Evolutionary conservation across 2,113 vertebrate species (phyloP).

Genomic region (Mellivora capensis): DNA sequence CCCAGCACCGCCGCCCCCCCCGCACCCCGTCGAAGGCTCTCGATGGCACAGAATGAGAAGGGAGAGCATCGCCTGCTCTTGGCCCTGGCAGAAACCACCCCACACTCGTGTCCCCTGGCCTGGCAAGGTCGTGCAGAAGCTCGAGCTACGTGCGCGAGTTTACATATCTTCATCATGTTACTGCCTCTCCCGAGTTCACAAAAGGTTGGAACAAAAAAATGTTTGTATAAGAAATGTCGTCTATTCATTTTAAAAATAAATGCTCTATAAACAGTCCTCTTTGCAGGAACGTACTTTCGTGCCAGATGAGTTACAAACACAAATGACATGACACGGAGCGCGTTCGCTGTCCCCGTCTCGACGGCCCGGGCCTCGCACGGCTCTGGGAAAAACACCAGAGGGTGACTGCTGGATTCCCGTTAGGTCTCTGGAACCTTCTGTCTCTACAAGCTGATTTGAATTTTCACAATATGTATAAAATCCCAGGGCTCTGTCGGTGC

Average conservation of each 20-base stretch:
- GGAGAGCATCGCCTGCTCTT: not conserved
- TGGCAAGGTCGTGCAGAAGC: not conserved
- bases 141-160: not conserved
- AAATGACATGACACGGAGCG: not conserved
- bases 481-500: not conserved
- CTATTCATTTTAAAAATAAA: slow-evolving; percentile 44
- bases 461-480: not conserved
- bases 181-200: not conserved
- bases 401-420: not conserved
- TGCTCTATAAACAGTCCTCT: not conserved
- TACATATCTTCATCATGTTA: not conserved
- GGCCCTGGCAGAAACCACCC: rapidly evolving
- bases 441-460: not conserved
- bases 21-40: no score
- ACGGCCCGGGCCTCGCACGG: not conserved
- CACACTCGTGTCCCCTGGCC: rapidly evolving
- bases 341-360: not conserved
- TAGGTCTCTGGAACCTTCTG: not conserved
- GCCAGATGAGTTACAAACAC: not conserved
- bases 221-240: not conserved
- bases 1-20: no score
- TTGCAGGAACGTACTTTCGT: not conserved
- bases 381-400: not conserved
- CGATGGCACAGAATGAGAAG: not conserved
- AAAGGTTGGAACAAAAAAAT: not conserved